Base-by-base conservation (phyloP, 2,113 vertebrate genomes). In the Odobenus rosmarus region DNA sequence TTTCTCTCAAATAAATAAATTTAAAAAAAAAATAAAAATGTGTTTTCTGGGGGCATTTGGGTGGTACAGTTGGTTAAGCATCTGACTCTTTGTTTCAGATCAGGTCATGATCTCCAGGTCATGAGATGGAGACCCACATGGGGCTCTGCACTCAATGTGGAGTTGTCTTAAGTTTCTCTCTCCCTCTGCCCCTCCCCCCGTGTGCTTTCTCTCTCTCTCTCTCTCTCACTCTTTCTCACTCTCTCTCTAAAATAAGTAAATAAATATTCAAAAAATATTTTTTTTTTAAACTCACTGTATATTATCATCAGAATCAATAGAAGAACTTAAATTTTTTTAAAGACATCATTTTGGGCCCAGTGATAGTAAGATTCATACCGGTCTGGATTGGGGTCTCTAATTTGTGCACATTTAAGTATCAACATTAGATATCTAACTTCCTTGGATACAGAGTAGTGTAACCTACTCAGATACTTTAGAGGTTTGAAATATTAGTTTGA, bases 401-500 rank as follows among this genome's bases (percentile, higher is more conserved):
- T 80, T 62, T 93, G 16, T 93, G 23, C 57, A 92, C 3, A 31
- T 77, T 67, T 77, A 93, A 46, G 28, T 81, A 55, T 89, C 15
- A 93, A 19, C 11, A 11, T 76, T 74, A 90, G n/a, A 95, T 90
- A 46, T 51, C 53, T 91, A 31, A 81, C 85, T 90, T 90, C 14
- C 49, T 94, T 96, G 23, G 23, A 67, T 90, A 49, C 15, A 88
- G 55, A 90, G 39, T 90, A 79, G 15, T 90, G 42, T 11, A 86
- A 39, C 64, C 12, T 5, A 39, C 21, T 92, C 12, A 51, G 11
- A 71, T 64, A 84, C 23, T 83, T 64, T 31, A 46, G 62, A 93
- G 7, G 7, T 90, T 94, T 92, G 64, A 86, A 94, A 67, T 94
- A 79, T 42, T 77, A 10, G 23, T 93, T 93, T 82, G 59, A 71